These are phyloP conservation scores for Galerucella calmariensis DNA, from an alignment of 2,888 invertebrate genomes.

Conservation along the genomic window DNA sequence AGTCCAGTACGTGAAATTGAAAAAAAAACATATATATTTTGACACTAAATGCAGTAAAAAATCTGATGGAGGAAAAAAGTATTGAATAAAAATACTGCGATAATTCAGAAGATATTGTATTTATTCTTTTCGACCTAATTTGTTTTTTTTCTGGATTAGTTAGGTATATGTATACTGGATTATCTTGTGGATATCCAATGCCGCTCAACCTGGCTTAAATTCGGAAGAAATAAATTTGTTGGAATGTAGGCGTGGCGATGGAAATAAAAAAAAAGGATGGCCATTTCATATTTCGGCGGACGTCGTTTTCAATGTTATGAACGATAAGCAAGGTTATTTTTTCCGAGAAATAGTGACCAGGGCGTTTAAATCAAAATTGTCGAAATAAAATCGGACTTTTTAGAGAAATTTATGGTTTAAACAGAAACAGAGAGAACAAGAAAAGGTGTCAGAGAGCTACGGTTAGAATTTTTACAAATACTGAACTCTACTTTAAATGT, in stretches of 20 bases:
- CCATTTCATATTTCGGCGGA: background rate
- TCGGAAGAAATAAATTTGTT: slow-evolving; percentile 3
- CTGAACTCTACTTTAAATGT: no score
- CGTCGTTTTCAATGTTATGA: slow-evolving; percentile 7
- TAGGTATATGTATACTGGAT: background rate
- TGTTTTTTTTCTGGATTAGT: background rate
- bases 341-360: background rate
- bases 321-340: slow-evolving; percentile 2
- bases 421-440: background rate
- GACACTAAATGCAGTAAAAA: no score
- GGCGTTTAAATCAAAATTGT: slow-evolving; percentile 1
- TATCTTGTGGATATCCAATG: background rate
- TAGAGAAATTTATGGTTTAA: background rate
- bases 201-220: background rate
- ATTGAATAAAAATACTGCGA: no score
- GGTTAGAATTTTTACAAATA: no score
- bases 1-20: background rate
- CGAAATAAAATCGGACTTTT: background rate
- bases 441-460: no score
- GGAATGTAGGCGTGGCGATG: background rate
- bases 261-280: background rate
- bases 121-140: no score
- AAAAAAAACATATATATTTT: no score
- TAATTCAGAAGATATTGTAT: no score
- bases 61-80: no score